Evolutionary conservation across 2,797 vertebrate genomes (phyloP), one percentile per base, ranked within the genome.

Genomic region (Epinephelus coioides): DNA sequence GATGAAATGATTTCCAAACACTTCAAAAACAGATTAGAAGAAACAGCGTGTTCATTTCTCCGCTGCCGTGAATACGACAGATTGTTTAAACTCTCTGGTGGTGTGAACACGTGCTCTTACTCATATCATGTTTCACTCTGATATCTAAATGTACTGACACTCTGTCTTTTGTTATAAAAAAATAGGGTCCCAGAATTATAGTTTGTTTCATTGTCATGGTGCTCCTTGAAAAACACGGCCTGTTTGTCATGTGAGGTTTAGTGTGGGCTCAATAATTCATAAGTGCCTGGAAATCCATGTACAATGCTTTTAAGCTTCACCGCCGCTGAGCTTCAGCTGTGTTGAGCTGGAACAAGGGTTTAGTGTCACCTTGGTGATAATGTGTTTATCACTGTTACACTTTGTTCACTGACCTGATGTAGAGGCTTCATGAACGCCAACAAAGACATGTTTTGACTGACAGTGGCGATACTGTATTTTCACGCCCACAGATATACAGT

Each of bases 201-300:
- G 18, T 65, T 15, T 76, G 67, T 0, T 50, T 74, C 60, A 54
- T 59, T 67, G 63, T 44, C 19, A 27, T 6, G 21, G 30, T 21
- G 12, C 65, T 79, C 15, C n/a, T 55, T 71, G 34, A 43, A 44
- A 59, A 49, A 49, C 47, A n/a, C 62, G 53, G 4, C 12, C n/a
- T 60, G 10, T 82, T 61, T 62, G 14, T 59, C 23, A 5, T 63
- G 57, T 77, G 69, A 75, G 76, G 55, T 67, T 87, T 53, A 67
- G 69, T 25, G 8, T 9, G 13, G 14, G 23, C 30, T 76, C 53
- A 78, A 84, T 84, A 69, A 71, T 84, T 89, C 25, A 87, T 40
- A 69, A 56, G 13, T 65, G 57, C 44, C 49, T 66, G 72, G 73
- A 78, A 79, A 80, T 84, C 51, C 65, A 50, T 59, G 64, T 67